Conservation (phyloP, 2,113 vertebrate species). For the Plectropomus leopardus region DNA sequence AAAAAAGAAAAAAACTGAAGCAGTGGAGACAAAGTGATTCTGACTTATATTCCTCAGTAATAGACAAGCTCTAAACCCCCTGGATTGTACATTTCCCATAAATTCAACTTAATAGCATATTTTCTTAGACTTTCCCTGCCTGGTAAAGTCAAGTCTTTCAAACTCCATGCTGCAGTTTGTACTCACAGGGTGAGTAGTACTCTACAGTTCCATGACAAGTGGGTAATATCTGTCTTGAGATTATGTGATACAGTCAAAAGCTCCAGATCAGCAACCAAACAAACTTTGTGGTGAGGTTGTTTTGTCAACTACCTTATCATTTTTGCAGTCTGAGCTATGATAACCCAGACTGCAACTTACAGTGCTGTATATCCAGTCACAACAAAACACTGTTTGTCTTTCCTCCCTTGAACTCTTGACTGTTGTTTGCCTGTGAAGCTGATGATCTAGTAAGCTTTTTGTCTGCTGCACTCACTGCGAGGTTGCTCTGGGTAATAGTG, state of each 20-base stretch:
- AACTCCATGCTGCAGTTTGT: neutral
- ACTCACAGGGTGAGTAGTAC: neutral
- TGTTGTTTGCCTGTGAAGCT: conserved; percentile 8
- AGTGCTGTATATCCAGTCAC: neutral
- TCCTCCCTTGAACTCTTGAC: neutral
- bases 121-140: neutral
- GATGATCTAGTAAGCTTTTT: neutral
- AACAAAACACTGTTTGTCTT: neutral
- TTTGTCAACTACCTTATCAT: neutral
- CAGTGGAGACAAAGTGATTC: neutral
- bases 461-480: neutral
- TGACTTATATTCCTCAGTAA: neutral
- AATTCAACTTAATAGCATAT: neutral
- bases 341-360: neutral
- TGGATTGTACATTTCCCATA: neutral
- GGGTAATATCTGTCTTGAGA: conserved; percentile 11
- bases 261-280: neutral
- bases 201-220: neutral
- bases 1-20: neutral
- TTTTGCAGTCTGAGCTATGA: neutral
- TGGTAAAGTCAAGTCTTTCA: neutral
- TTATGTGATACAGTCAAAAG: neutral
- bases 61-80: neutral
- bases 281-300: neutral
- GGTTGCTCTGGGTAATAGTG: neutral